A percentile compares a stretch with the other conserved stretches of the same genome.
Conservation (phyloP, 1,140 invertebrate genomes). For the Sycophila sp. region DNA sequence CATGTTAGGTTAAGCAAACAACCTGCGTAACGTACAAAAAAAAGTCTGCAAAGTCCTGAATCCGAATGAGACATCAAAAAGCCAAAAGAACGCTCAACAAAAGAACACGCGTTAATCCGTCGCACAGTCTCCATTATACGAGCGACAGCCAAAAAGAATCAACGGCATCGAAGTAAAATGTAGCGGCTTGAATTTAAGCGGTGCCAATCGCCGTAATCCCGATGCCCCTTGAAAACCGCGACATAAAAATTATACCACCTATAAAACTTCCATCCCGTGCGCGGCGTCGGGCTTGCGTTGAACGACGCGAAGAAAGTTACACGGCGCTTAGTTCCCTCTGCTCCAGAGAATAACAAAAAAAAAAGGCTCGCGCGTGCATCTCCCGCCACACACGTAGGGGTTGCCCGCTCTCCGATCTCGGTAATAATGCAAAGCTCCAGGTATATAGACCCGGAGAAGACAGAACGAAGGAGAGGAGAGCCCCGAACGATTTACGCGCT, state of each 20-base stretch:
- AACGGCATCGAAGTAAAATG: constrained; percentile 25
- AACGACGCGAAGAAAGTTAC: constrained; percentile 11
- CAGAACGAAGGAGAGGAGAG: neutral
- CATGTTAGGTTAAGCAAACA: too few relatives aligned
- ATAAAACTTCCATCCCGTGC: constrained; percentile 30
- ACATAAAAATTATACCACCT: constrained; percentile 36
- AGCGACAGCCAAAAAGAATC: constrained; percentile 13
- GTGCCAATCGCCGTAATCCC: constrained; percentile 25
- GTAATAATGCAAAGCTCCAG: constrained; percentile 8
- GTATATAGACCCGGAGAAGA: neutral
- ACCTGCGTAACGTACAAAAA: too few relatives aligned
- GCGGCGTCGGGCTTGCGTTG: constrained; percentile 4
- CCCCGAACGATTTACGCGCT: constrained; percentile 16
- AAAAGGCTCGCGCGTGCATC: too few relatives aligned
- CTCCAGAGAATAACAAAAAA: neutral
- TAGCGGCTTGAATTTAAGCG: constrained; percentile 19
- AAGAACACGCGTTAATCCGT: neutral
- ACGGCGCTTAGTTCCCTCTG: neutral
- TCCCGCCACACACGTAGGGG: constrained; percentile 5
- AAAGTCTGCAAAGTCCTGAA: too few relatives aligned
- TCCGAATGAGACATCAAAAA: too few relatives aligned
- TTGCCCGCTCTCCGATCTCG: neutral
- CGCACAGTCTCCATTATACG: neutral
- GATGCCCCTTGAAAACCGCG: constrained; percentile 8
- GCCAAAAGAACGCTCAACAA: too few relatives aligned